Evolutionary conservation across 2,888 invertebrate genomes (phyloP).

Genomic region (Meliscaeva auricollis): DNA sequence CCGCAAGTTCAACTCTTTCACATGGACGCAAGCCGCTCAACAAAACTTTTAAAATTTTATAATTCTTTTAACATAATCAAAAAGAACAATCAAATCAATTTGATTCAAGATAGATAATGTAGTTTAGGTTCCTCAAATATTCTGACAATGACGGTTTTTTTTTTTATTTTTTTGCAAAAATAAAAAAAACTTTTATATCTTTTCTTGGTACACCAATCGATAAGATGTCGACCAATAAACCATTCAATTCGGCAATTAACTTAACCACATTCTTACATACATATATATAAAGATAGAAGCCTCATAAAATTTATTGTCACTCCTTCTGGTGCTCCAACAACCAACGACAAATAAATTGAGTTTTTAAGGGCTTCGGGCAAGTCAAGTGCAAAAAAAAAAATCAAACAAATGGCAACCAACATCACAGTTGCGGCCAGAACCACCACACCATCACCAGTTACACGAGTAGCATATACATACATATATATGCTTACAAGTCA

Average conservation of each 20-base stretch:
- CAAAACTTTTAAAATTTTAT: no score
- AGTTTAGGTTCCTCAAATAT: no score
- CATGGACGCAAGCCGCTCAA: no score
- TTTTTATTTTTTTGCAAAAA: no score
- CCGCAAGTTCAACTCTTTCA: no score
- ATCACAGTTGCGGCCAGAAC: background rate
- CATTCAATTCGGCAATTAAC: conserved; percentile 67
- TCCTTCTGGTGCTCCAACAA: conserved; percentile 24
- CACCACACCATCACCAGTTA: conserved; percentile 10
- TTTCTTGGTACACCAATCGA: conserved; percentile 17
- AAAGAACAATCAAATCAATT: no score
- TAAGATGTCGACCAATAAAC: conserved; percentile 65
- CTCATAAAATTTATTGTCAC: conserved; percentile 69
- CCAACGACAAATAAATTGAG: conserved; percentile 66
- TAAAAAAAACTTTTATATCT: background rate
- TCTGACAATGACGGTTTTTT: no score
- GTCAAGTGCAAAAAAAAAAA: conserved; percentile 47
- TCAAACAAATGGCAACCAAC: background rate
- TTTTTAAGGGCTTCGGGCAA: conserved; percentile 61
- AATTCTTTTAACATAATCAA: no score
- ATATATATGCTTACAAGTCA: conserved; percentile 23
- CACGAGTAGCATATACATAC: background rate
- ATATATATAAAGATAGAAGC: no score
- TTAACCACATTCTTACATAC: conserved; percentile 65
- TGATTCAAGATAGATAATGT: no score